Evolutionary conservation across 2,888 invertebrate species (phyloP), one percentile per base, ranked within the genome.

Genomic region (Heteropelma amictum): DNA sequence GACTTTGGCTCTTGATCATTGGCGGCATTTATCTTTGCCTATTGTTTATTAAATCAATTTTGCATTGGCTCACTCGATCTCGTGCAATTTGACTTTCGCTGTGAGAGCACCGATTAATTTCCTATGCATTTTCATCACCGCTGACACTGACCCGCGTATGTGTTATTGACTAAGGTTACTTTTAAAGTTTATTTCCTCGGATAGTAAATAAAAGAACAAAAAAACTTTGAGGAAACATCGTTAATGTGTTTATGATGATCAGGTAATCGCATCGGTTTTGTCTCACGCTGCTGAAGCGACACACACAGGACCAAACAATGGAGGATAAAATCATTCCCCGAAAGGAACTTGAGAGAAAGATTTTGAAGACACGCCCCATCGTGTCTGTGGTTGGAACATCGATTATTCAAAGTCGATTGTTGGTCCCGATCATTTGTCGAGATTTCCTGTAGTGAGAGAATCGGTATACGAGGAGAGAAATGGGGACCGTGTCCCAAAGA

Each of bases 351-450:
- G 28, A 51, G 71, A 67, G 38, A 71, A 56, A 71, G 67, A 75
- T 75, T n/a, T 49, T 35, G 61, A 51, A 54, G 60, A 71, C 71
- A 71, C 75, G 75, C 75, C n/a, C 75, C 75, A 75, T 61, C 64
- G 42, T 47, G 56, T 71, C 71, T 70, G 60, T 63, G 75, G 65
- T 58, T 67, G 71, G 67, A 51, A 67, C 61, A 77, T 77, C 76
- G 76, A 79, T 79, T 77, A 77, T 77, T 79, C 77, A 79, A 77
- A 77, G 76, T 77, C 79, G 70, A 75, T 72, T 61, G 71, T 67
- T 51, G 71, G 75, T 70, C 75, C 56, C 75, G 75, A 75, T 75
- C 75, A 75, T 75, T 75, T 75, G 75, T 75, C 75, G 75, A 40
- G 71, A 49, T 71, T 71, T 75, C 70, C 67, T 75, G 71, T 61